Evolutionary conservation across 1,140 invertebrate species (phyloP).

Genomic region (Meloidogyne exigua): DNA sequence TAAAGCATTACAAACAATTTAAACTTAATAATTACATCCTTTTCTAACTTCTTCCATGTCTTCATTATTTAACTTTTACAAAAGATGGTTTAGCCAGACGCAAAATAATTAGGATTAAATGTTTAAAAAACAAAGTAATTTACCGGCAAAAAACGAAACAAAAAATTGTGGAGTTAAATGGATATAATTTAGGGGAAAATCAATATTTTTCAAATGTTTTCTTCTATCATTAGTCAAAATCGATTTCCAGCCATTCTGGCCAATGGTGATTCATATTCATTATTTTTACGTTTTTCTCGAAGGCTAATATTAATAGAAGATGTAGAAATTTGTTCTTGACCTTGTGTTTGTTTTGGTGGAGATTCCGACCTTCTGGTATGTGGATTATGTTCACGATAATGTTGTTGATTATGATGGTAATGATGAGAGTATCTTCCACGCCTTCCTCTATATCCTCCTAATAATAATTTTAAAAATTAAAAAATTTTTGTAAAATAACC

Average conservation of each 20-base stretch:
- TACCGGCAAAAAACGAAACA: not conserved
- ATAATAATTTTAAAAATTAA: not conserved
- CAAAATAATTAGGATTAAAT: no score
- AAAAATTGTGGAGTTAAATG: not conserved
- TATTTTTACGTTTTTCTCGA: conserved; percentile 48
- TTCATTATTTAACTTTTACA: no score
- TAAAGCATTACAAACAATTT: not conserved
- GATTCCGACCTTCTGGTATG: not conserved
- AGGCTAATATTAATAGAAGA: conserved; percentile 24
- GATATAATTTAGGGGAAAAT: no score
- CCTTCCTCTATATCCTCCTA: not conserved
- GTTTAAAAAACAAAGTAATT: not conserved
- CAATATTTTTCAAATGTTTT: no score
- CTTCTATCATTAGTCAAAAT: not conserved
- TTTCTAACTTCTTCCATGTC: no score
- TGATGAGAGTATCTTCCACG: not conserved
- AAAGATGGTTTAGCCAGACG: no score
- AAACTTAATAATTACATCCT: no score
- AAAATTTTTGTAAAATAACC: not conserved
- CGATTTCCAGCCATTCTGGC: conserved; percentile 26
- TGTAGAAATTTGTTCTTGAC: not conserved
- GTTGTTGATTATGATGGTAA: conserved; percentile 4
- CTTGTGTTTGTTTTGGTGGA: conserved; percentile 11
- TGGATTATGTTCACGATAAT: not conserved
- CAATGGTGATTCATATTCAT: conserved; percentile 48